Evolutionary conservation across 2,797 vertebrate genomes (phyloP).

Genomic region (Chelonia mydas): DNA sequence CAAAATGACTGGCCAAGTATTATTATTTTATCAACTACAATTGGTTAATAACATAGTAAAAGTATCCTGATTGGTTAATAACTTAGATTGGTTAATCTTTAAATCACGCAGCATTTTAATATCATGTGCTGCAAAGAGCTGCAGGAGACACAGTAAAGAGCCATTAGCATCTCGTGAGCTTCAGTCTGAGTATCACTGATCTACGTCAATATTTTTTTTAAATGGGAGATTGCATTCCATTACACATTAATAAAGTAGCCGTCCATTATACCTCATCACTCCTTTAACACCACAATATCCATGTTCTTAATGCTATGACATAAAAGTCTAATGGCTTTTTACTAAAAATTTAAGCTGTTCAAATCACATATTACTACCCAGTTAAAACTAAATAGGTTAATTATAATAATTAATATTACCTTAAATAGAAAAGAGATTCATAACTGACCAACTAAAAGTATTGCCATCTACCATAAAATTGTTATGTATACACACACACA

Average conservation of each 20-base stretch:
- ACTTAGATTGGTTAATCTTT: too few relatives aligned
- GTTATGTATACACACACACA: too few relatives aligned
- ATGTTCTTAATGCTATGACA: too few relatives aligned
- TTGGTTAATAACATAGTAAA: too few relatives aligned
- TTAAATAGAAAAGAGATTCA: not conserved
- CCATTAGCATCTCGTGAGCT: too few relatives aligned
- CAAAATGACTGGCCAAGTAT: not conserved
- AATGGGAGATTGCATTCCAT: not conserved
- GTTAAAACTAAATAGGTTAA: slow-evolving; percentile 24
- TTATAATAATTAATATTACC: slow-evolving; percentile 17
- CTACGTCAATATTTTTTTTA: not conserved
- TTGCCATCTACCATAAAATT: not conserved
- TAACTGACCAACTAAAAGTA: not conserved
- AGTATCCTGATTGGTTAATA: too few relatives aligned
- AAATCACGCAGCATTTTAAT: too few relatives aligned
- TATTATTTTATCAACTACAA: too few relatives aligned
- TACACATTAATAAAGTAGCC: not conserved
- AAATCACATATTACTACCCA: not conserved
- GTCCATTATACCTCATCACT: accelerated
- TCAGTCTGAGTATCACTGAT: too few relatives aligned
- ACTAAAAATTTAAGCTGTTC: slow-evolving; percentile 20
- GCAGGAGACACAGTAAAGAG: too few relatives aligned
- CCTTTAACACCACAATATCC: not conserved
- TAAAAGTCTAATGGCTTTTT: slow-evolving; percentile 2
- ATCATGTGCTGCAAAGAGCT: too few relatives aligned